Conservation (phyloP, 1,140 invertebrate species). For the Bombus difficillimus region DNA sequence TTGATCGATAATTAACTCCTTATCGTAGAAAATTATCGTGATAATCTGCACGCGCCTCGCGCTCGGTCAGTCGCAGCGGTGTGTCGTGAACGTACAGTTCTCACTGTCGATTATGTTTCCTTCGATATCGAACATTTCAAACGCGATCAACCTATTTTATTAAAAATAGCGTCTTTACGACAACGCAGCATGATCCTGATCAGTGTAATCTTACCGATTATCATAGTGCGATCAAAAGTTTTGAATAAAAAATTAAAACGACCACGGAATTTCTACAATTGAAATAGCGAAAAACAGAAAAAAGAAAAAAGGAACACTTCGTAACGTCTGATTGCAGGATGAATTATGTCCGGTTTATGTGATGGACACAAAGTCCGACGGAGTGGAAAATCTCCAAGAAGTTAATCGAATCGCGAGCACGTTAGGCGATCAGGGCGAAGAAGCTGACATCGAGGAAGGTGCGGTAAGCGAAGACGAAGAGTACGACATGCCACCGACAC, state of each 20-base stretch:
- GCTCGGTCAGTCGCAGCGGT: neutral
- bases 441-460: constrained; percentile 75
- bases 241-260: too few relatives aligned
- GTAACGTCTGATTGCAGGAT: constrained; percentile 68
- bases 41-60: neutral
- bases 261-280: too few relatives aligned
- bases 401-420: constrained; percentile 37
- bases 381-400: constrained; percentile 46
- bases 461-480: constrained; percentile 64
- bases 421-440: constrained; percentile 70
- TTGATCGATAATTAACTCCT: constrained; percentile 47
- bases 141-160: too few relatives aligned
- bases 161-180: neutral
- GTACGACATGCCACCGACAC: constrained; percentile 78
- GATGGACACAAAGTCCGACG: constrained; percentile 76
- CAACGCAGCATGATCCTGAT: neutral
- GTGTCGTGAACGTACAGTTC: neutral
- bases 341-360: constrained; percentile 79
- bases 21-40: constrained; percentile 47
- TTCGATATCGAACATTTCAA: neutral
- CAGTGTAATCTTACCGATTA: too few relatives aligned
- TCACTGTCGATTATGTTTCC: neutral
- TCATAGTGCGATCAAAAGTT: too few relatives aligned
- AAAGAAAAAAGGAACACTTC: neutral
- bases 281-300: neutral